Base-by-base conservation (phyloP, 2,113 vertebrate genomes). In the Lathamus discolor region DNA sequence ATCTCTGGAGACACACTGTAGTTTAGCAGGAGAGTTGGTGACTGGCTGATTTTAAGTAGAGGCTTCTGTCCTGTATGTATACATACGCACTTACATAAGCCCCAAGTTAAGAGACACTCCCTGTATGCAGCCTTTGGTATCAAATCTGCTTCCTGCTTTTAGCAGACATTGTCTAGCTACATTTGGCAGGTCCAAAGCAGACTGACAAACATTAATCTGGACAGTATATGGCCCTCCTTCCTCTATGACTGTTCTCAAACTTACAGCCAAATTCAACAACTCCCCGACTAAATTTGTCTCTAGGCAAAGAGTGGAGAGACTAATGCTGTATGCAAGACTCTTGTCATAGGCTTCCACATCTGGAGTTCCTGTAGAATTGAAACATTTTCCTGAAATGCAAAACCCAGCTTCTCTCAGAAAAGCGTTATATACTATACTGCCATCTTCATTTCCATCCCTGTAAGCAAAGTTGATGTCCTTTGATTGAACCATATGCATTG, bases 1-100 rank as follows among this genome's bases (percentile, higher is more conserved):
- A 85, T 90, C 92, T 93, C 93, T 89, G 63, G 91, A 95, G 87
- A 93, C 79, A 92, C 17, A 64, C 35, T 31, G 31, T 48, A 81
- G 68, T 81, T 80, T 39, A 73, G 31, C 83, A 88, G 76, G 66
- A 86, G 80, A 89, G 59, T 86, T 84, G 83, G 86, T 94, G 83
- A 69, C 46, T 81, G 46, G 22, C n/a, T 95, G 67, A 17, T 93
- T 93, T 91, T 95, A 74, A 83, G 57, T 86, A 72, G 54, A 69
- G 33, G 37, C 31, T 86, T 86, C 44, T 93, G 66, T 62, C 35
- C 23, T 54, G 7, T 9, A 57, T 13, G 39, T 33, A 44, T 25
- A 33, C 35, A 43, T 43, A 29, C 59, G 55, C 39, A 37, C 48
- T 94, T 90, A 93, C 27, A 43, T 80, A 90, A 85, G 25, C 55